Evolutionary conservation across 2,888 invertebrate genomes (phyloP).

Genomic region (Lapara coniferarum): DNA sequence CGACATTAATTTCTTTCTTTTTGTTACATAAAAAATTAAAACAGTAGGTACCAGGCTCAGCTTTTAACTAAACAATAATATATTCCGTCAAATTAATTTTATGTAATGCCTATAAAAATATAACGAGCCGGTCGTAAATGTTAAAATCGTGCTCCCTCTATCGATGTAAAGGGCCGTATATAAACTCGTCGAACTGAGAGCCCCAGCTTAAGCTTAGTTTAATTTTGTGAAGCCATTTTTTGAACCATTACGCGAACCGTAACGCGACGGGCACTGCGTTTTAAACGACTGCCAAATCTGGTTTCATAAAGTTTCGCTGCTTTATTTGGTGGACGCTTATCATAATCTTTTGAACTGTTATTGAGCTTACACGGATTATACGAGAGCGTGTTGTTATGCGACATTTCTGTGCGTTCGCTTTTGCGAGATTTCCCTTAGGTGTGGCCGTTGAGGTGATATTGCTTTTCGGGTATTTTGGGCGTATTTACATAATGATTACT

Average conservation of each 20-base stretch:
- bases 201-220: conserved; percentile 58
- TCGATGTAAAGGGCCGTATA: conserved; percentile 63
- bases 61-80: conserved; percentile 66
- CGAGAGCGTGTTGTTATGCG: conserved; percentile 21
- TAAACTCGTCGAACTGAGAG: conserved; percentile 51
- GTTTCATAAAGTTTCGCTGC: conserved; percentile 50
- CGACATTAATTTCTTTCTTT: too few species aligned
- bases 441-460: conserved; percentile 9
- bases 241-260: conserved; percentile 56
- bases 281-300: conserved; percentile 57
- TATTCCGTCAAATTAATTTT: conserved; percentile 76
- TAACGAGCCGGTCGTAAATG: conserved; percentile 70
- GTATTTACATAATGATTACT: conserved; percentile 19
- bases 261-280: conserved; percentile 51
- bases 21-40: conserved; percentile 46
- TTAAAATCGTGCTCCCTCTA: conserved; percentile 65
- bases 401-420: conserved; percentile 32
- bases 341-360: conserved; percentile 53
- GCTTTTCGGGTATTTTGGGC: not conserved
- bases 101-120: conserved; percentile 78
- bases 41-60: conserved; percentile 66
- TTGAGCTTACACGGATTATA: conserved; percentile 47
- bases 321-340: conserved; percentile 46
- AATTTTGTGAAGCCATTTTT: conserved; percentile 65
- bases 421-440: conserved; percentile 6